phyloP scores from a whole-genome alignment of 2,888 invertebrate genomes.

The Dexiosoma caninum region DNA sequence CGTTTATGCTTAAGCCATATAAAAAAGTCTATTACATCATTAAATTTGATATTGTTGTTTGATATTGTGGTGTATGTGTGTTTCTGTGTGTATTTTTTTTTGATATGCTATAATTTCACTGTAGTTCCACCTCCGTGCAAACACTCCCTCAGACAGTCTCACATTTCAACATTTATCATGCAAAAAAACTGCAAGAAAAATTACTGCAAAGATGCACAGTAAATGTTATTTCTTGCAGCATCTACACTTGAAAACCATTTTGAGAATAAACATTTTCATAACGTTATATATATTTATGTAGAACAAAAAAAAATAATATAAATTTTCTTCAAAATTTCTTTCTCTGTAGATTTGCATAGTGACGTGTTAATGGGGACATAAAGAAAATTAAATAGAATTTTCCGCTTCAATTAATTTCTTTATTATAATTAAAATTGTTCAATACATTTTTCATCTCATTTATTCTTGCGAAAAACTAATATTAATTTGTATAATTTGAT shows the following conservation, averaged over 20 bases:
- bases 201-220: neutral
- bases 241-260: constrained; percentile 17
- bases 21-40: constrained; percentile 27
- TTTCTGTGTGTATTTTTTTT: neutral
- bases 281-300: constrained; percentile 1
- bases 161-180: neutral
- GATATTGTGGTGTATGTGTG: neutral
- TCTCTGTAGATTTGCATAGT: neutral
- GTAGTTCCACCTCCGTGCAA: neutral
- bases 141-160: neutral
- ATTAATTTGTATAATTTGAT: neutral
- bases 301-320: neutral
- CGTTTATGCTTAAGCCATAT: constrained; percentile 13
- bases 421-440: neutral
- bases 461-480: neutral
- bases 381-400: neutral
- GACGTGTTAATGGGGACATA: neutral
- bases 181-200: neutral
- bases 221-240: neutral
- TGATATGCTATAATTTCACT: neutral
- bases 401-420: neutral
- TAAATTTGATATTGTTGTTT: constrained; percentile 13
- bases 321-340: too few relatives aligned
- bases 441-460: neutral
- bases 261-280: constrained; percentile 25